Percentiles rank a stretch among this genome's conserved stretches.
phyloP scores from a whole-genome alignment of 1,140 invertebrate genomes.

The Akabosia matsudoensis region DNA sequence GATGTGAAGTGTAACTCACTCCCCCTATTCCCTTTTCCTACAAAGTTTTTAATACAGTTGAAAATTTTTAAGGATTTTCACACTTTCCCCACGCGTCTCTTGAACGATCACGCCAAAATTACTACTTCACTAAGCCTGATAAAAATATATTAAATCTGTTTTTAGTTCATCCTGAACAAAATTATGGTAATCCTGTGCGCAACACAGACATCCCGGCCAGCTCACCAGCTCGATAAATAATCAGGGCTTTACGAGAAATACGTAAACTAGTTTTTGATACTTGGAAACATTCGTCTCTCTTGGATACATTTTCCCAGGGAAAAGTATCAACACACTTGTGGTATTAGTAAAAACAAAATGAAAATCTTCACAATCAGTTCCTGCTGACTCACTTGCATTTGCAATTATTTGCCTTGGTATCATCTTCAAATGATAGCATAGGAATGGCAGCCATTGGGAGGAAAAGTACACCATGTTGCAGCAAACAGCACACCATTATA shows the following conservation, averaged over 20 bases:
- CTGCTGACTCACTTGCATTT: neutral
- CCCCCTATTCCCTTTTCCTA: neutral
- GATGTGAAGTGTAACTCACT: no score
- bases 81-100: conserved; percentile 3
- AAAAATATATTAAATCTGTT: no score
- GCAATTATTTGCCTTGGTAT: conserved; percentile 13
- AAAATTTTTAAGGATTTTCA: conserved; percentile 13
- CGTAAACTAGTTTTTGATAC: neutral
- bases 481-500: neutral
- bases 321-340: neutral
- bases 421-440: neutral
- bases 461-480: conserved; percentile 8
- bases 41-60: no score
- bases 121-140: no score
- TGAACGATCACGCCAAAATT: no score
- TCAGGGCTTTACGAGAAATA: neutral
- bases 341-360: conserved; percentile 8
- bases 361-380: neutral
- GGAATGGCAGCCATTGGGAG: neutral
- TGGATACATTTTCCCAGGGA: neutral
- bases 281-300: neutral
- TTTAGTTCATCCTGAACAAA: neutral
- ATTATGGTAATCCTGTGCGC: conserved; percentile 9
- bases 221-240: conserved; percentile 7
- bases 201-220: neutral